Evolutionary conservation across 1,140 invertebrate genomes (phyloP).

Genomic region (Psix sp.): DNA sequence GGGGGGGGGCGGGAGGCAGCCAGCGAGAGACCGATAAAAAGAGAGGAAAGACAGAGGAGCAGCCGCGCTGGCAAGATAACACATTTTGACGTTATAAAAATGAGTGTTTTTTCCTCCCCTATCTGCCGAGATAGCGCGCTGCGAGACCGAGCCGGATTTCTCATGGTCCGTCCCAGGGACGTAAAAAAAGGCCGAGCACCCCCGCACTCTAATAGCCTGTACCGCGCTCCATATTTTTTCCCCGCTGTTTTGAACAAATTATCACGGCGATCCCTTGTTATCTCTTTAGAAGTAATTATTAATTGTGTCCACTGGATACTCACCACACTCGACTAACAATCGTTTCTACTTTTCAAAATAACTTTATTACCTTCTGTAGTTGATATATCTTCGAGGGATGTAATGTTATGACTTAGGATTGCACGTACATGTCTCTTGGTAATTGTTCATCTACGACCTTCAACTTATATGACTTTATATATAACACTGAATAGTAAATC

Average conservation of each 20-base stretch:
- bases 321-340: not conserved
- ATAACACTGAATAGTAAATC: too few species aligned
- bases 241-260: slow-evolving; percentile 40
- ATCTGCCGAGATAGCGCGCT: slow-evolving; percentile 67
- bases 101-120: slow-evolving; percentile 72
- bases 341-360: not conserved
- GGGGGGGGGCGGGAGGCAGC: slow-evolving; percentile 23
- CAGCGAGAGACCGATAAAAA: slow-evolving; percentile 43
- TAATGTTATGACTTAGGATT: too few species aligned
- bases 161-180: slow-evolving; percentile 41
- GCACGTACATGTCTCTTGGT: too few species aligned
- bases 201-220: slow-evolving; percentile 29
- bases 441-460: too few species aligned
- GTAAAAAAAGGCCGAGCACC: slow-evolving; percentile 31
- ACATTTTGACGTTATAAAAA: slow-evolving; percentile 75
- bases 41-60: slow-evolving; percentile 54
- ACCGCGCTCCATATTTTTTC: slow-evolving; percentile 18
- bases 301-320: too few species aligned
- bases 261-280: slow-evolving; percentile 27
- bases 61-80: slow-evolving; percentile 68
- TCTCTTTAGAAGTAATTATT: too few species aligned
- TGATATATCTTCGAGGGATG: too few species aligned
- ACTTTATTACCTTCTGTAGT: too few species aligned
- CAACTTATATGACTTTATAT: too few species aligned
- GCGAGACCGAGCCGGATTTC: slow-evolving; percentile 58